Base-by-base conservation (phyloP, 1,140 invertebrate species). In the Drosophila nigrodunni region DNA sequence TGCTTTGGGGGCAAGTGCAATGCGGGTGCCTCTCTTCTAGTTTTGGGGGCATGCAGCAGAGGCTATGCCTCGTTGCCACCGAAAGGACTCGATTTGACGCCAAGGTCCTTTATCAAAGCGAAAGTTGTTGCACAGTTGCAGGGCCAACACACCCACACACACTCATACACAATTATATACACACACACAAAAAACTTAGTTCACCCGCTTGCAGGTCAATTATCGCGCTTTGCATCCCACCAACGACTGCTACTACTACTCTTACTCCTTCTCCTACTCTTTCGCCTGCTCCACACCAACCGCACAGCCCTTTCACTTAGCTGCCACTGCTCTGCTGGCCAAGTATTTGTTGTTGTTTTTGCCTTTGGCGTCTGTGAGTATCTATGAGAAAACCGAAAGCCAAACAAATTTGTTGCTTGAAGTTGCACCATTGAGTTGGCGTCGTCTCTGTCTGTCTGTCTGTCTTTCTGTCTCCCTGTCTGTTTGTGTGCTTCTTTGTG, bases 121-220 rank as follows among this genome's bases (percentile, higher is more conserved):
- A 87, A 86, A 86, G 82, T 86, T 87, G 78, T 86, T 86, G 82
- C 82, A 82, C 82, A 85, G 82, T 85, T 81, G 82, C 78, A 82
- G 57, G 82, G 75, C 70, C 71, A 78, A 74, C 74, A 68, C 9
- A 57, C 52, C 44, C 55, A 71, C 8, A 57, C 9, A 59, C 35
- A 54, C 35, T 50, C 35, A 46, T 10, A 34, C 21, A 41, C 10
- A 39, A n/a, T 10, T 21, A 55, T 41, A 58, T 37, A 55, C 30
- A 30, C 46, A 47, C 49, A 78, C 69, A 61, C 43, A 69, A 15
- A 15, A 61, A 69, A 77, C 41, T 44, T 60, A 52, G 72, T 46
- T 65, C 49, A 58, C 75, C 78, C 50, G 82, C 78, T 75, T 68
- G 82, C 82, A 85, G 82, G 82, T 86, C 82, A 86, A 86, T 86